Conservation (phyloP, 2,113 vertebrate species). For the Cranoglanis bouderius region DNA sequence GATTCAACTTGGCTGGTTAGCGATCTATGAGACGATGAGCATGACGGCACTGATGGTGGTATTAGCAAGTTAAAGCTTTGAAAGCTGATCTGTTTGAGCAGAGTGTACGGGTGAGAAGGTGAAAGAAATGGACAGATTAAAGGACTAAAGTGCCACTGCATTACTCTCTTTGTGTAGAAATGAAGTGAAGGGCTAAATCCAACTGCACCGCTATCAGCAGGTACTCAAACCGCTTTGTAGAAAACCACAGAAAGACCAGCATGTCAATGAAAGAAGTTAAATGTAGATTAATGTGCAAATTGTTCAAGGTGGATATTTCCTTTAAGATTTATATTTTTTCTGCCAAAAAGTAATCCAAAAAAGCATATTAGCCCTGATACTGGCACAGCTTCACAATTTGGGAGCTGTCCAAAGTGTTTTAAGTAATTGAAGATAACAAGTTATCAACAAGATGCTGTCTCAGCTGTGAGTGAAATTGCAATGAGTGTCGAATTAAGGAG, state of each 20-base stretch:
- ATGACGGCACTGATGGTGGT: neutral
- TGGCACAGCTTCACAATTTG: neutral
- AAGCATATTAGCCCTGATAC: too few species aligned
- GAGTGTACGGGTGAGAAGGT: too few species aligned
- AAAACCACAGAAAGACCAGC: neutral
- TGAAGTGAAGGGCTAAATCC: neutral
- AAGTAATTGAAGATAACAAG: neutral
- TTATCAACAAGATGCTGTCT: neutral
- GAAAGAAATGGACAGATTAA: neutral
- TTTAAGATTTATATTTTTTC: neutral
- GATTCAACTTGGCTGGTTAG: neutral
- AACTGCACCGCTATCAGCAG: neutral
- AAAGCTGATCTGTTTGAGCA: too few species aligned
- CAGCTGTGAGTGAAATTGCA: neutral
- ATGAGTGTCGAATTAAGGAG: neutral
- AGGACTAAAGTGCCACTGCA: too few species aligned
- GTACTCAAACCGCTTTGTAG: neutral
- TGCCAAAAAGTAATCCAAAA: neutral
- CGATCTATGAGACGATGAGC: neutral
- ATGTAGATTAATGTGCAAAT: neutral
- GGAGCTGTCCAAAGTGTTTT: neutral
- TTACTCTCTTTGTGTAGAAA: neutral
- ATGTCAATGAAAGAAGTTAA: neutral
- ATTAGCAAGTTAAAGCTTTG: neutral
- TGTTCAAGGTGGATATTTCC: neutral